A percentile compares a stretch with the other conserved stretches of the same genome.
Conservation (phyloP, 2,888 invertebrate genomes). For the Luffia ferchaultella region DNA sequence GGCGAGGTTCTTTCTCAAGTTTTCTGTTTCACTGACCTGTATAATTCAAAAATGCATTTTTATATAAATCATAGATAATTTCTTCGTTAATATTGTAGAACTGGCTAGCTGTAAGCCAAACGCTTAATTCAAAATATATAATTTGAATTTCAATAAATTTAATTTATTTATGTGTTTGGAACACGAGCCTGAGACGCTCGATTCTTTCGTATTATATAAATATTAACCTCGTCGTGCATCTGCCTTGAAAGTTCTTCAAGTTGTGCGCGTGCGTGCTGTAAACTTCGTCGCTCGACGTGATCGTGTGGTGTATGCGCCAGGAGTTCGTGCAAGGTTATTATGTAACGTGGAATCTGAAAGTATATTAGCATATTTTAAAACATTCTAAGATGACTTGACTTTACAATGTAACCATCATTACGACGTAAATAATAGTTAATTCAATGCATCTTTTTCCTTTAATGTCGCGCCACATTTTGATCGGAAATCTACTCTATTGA, state of each 20-base stretch:
- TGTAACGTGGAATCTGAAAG: slow-evolving; percentile 86
- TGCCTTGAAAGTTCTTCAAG: slow-evolving; percentile 85
- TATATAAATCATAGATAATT: too few relatives aligned
- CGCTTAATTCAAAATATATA: too few relatives aligned
- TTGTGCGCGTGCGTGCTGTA: slow-evolving; percentile 87
- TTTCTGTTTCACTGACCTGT: slow-evolving; percentile 91
- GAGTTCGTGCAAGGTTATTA: slow-evolving; percentile 89
- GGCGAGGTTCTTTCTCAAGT: slow-evolving; percentile 87
- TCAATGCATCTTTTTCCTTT: background rate
- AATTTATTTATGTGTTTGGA: background rate
- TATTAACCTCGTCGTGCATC: slow-evolving; percentile 89
- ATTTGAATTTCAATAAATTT: too few relatives aligned
- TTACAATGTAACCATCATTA: too few relatives aligned
- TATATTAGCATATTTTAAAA: slow-evolving; percentile 30
- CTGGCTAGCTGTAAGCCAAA: too few relatives aligned
- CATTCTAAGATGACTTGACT: too few relatives aligned
- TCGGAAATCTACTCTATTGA: too few relatives aligned
- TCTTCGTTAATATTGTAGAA: too few relatives aligned
- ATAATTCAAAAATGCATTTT: too few relatives aligned
- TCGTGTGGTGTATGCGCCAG: slow-evolving; percentile 93
- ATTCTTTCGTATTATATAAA: too few relatives aligned
- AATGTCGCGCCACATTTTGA: background rate
- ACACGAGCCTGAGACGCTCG: too few relatives aligned
- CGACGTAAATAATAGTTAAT: background rate
- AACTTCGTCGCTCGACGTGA: slow-evolving; percentile 89